A percentile compares a stretch with the other conserved stretches of the same genome.
phyloP scores from a whole-genome alignment of 2,888 invertebrate species.

The Drosophila tripunctata region DNA sequence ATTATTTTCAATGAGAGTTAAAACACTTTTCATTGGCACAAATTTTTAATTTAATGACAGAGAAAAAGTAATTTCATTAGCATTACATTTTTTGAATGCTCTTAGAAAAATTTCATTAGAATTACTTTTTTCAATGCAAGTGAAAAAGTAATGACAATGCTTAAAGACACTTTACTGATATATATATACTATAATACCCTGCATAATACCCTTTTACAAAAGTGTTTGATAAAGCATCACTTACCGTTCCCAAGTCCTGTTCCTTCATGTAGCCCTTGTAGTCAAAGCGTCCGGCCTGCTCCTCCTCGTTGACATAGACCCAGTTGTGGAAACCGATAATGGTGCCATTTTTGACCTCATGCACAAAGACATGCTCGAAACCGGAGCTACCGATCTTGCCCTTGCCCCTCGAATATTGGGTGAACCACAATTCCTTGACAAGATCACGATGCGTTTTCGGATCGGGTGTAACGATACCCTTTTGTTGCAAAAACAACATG shows the following conservation, averaged over 20 bases:
- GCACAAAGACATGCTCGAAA: slow-evolving; percentile 96
- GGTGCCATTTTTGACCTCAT: slow-evolving; percentile 92
- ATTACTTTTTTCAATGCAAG: too few relatives aligned
- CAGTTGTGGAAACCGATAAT: slow-evolving; percentile 96
- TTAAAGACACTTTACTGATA: too few relatives aligned
- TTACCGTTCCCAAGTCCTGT: slow-evolving; percentile 89
- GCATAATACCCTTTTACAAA: too few relatives aligned
- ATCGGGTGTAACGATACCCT: slow-evolving; percentile 87
- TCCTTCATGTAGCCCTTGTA: slow-evolving; percentile 92
- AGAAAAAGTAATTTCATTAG: too few relatives aligned
- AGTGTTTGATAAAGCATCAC: slow-evolving; percentile 53
- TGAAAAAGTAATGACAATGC: too few relatives aligned
- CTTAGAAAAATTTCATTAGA: background rate
- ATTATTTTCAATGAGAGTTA: too few relatives aligned
- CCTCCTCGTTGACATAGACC: slow-evolving; percentile 93
- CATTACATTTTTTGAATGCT: too few relatives aligned
- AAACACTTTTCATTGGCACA: too few relatives aligned
- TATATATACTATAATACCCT: too few relatives aligned
- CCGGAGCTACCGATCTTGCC: slow-evolving; percentile 94
- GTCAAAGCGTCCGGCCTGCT: slow-evolving; percentile 88
- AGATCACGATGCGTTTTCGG: slow-evolving; percentile 89
- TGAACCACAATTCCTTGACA: slow-evolving; percentile 91
- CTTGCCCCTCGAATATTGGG: slow-evolving; percentile 91
- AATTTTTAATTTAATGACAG: too few relatives aligned
- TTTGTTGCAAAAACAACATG: slow-evolving; percentile 85